phyloP scores from a whole-genome alignment of 2,888 invertebrate species.

The Terebella lapidaria region DNA sequence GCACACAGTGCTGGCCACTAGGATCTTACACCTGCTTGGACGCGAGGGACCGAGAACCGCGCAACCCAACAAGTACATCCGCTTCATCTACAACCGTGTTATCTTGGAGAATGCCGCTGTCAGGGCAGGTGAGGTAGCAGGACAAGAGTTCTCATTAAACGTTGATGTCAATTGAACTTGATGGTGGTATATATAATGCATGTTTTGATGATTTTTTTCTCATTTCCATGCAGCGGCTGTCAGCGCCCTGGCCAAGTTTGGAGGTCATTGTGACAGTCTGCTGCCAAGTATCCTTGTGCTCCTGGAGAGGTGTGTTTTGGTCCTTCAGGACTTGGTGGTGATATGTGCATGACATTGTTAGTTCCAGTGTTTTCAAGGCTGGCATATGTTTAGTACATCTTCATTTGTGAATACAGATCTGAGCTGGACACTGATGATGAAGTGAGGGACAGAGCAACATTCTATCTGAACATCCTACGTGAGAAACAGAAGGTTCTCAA shows the following conservation, averaged over 20 bases:
- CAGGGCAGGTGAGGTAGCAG: constrained; percentile 62
- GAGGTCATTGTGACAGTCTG: constrained; percentile 86
- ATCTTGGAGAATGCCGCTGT: constrained; percentile 95
- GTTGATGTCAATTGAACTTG: not conserved
- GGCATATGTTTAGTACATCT: too few relatives aligned
- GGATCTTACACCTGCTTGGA: constrained; percentile 91
- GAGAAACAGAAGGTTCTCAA: constrained; percentile 50
- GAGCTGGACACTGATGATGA: constrained; percentile 96
- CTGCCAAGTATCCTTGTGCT: constrained; percentile 76
- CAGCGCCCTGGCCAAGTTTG: constrained; percentile 94
- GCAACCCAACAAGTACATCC: constrained; percentile 74
- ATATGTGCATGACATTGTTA: too few relatives aligned
- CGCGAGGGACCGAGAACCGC: constrained; percentile 94
- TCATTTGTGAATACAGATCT: too few relatives aligned
- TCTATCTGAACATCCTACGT: constrained; percentile 78
- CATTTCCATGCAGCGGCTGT: constrained; percentile 92
- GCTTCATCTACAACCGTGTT: constrained; percentile 69
- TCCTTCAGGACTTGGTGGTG: not conserved
- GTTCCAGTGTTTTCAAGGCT: too few relatives aligned
- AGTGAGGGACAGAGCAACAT: constrained; percentile 94
- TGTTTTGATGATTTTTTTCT: not conserved
- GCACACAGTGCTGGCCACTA: constrained; percentile 90
- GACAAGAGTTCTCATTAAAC: not conserved
- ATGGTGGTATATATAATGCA: not conserved
- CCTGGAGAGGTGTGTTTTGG: constrained; percentile 34